Percentiles rank a stretch among this genome's conserved stretches.
Conservation (phyloP, 1,140 invertebrate species). For the Scylla paramamosain region DNA sequence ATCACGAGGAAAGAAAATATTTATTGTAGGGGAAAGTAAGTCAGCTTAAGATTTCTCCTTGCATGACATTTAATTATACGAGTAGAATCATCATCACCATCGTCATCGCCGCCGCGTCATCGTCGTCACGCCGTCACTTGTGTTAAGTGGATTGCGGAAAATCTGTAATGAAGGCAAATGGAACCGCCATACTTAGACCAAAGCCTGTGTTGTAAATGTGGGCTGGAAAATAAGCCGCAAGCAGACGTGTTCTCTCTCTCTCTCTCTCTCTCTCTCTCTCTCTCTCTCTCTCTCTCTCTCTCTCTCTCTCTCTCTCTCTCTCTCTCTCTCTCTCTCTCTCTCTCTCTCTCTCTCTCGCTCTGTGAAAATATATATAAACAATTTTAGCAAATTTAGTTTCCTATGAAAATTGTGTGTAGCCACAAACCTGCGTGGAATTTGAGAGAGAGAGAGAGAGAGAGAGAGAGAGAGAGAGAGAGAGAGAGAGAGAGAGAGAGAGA, state of each 20-base stretch:
- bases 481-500: constrained; percentile 27
- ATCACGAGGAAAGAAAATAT: not conserved
- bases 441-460: no score
- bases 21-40: not conserved
- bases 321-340: constrained; percentile 1
- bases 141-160: not conserved
- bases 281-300: constrained; percentile 9
- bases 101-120: not conserved
- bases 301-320: constrained; percentile 20
- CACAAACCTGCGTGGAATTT: no score
- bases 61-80: no score
- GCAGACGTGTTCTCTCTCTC: not conserved
- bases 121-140: not conserved
- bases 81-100: not conserved
- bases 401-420: no score
- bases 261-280: constrained; percentile 20
- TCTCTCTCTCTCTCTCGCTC: no score
- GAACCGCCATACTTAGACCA: not conserved
- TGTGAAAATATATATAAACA: no score
- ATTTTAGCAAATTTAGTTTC: no score
- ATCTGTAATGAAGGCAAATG: not conserved
- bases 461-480: no score
- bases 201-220: not conserved
- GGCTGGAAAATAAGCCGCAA: not conserved
- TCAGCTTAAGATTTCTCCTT: not conserved